Evolutionary conservation across 1,140 invertebrate genomes (phyloP).

Genomic region (Bacillus rossius): DNA sequence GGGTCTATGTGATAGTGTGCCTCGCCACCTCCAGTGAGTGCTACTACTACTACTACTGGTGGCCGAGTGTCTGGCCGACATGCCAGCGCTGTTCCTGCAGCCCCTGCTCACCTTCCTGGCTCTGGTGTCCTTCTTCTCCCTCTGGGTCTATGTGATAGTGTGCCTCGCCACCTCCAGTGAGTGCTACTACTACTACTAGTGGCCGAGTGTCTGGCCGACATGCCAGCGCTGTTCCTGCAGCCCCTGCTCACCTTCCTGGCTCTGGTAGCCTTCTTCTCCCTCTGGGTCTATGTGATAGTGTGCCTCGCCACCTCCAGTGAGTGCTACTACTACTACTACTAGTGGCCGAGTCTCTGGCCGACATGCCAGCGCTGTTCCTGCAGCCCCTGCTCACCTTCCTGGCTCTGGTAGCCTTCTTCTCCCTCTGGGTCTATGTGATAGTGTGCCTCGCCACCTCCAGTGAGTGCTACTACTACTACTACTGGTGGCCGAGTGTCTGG

Average conservation of each 20-base stretch:
- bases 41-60: too few species aligned
- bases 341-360: too few species aligned
- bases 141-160: constrained; percentile 77
- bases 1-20: constrained; percentile 71
- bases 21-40: constrained; percentile 64
- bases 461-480: too few species aligned
- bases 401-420: constrained; percentile 69
- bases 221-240: constrained; percentile 83
- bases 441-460: constrained; percentile 62
- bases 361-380: constrained; percentile 78
- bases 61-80: too few species aligned
- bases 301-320: constrained; percentile 65
- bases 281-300: constrained; percentile 77
- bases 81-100: constrained; percentile 83
- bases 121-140: constrained; percentile 71
- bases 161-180: constrained; percentile 65
- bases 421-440: constrained; percentile 80
- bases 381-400: constrained; percentile 85
- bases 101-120: constrained; percentile 80
- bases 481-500: too few species aligned
- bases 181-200: too few species aligned
- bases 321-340: too few species aligned
- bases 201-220: too few species aligned
- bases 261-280: constrained; percentile 71
- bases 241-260: constrained; percentile 80